These are phyloP conservation scores for Mallateleia sp. DNA, from an alignment of 2,888 invertebrate species.

Conservation along the genomic window DNA sequence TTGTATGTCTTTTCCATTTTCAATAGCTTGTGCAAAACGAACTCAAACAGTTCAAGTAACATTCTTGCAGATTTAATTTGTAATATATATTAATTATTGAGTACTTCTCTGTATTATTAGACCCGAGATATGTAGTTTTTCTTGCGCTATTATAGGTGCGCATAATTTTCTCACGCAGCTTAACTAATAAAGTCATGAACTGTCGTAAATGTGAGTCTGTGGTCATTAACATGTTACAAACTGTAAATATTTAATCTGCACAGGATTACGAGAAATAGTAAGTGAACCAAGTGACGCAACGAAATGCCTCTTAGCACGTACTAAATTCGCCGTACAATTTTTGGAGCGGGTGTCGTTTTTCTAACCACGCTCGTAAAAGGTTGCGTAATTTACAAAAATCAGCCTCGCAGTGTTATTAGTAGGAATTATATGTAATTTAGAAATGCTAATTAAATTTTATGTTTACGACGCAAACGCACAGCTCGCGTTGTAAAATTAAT, in stretches of 20 bases:
- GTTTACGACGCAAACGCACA: not conserved
- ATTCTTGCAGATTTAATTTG: conserved; percentile 31
- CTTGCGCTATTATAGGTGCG: not conserved
- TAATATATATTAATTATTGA: conserved; percentile 18
- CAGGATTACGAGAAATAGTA: conserved; percentile 15
- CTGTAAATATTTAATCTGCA: conserved; percentile 34
- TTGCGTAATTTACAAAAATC: conserved; percentile 11
- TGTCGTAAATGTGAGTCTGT: conserved; percentile 26
- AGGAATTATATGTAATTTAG: conserved; percentile 3
- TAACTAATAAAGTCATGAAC: conserved; percentile 45
- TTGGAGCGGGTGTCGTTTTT: not conserved
- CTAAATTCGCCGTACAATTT: conserved; percentile 9
- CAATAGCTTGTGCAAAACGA: no score
- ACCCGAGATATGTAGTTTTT: conserved; percentile 1
- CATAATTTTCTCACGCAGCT: conserved; percentile 38
- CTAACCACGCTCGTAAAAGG: not conserved
- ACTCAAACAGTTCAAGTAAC: no score
- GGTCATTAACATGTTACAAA: conserved; percentile 18
- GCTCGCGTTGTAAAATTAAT: conserved; percentile 2
- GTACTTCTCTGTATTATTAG: not conserved
- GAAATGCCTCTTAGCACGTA: conserved; percentile 1
- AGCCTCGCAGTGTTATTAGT: not conserved
- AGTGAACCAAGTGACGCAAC: conserved; percentile 13
- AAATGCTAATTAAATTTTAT: conserved; percentile 31
- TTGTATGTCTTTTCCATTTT: no score